Base-by-base conservation (phyloP, 2,113 vertebrate genomes). In the Bagarius yarrelli region DNA sequence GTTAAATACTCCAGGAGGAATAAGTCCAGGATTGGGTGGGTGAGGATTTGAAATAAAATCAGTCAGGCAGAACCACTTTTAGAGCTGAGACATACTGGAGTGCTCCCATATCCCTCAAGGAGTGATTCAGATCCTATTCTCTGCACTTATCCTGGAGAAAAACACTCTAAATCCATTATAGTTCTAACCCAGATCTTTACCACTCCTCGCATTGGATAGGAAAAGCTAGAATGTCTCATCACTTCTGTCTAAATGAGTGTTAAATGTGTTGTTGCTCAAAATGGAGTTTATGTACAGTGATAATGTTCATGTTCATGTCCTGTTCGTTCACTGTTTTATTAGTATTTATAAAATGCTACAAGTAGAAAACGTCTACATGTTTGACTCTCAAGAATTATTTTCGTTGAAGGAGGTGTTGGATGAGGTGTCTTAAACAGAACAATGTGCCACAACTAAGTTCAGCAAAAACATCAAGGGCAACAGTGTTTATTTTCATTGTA, bases 1-100 rank as follows among this genome's bases (percentile, higher is more conserved):
- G 57, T 36, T 74, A 6, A 36, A 69, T 56, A 25, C 6, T 81
- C 12, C 16, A 64, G 27, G 76, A 64, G 47, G 47, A 75, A 61
- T 36, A 32, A 78, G 36, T 40, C 13, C 32, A 34, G 32, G 53
- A 23, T 47, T 44, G 30, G 57, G 25, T 21, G 40, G 30, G 78
- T 34, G 55, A 34, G 44, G 57, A 4, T 66, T 79, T 82, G 70
- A 80, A 82, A 82, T 63, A 72, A 47, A 59, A 40, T 85, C 84
- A 80, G 70, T 52, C 80, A 79, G 76, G 63, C 67, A 69, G 56
- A 80, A 80, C 70, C 50, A 66, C 66, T 16, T 30, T 50, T 32
- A 36, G 32, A 23, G 80, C 32, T 44, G n/a, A 66, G 50, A 66
- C 13, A 27, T 34, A 71, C 25, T 36, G 64, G 57, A 44, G 44